phyloP scores from a whole-genome alignment of 1,140 invertebrate species.

The Zaprionus ornatus region DNA sequence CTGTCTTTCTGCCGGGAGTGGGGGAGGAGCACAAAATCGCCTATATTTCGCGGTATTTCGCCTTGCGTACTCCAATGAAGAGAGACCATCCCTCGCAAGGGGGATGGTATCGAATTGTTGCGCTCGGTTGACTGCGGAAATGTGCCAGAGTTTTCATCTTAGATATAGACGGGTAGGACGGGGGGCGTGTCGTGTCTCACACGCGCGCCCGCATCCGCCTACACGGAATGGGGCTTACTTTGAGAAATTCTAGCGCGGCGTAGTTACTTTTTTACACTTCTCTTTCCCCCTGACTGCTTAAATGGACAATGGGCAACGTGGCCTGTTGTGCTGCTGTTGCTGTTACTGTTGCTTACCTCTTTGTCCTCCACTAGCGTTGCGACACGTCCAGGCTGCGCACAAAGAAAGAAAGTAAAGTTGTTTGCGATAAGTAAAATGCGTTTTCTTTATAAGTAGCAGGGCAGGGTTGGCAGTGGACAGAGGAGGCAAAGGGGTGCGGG shows the following conservation, averaged over 20 bases:
- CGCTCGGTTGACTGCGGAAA: constrained; percentile 76
- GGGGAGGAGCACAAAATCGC: constrained; percentile 37
- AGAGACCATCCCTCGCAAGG: constrained; percentile 27
- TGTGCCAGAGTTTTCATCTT: constrained; percentile 68
- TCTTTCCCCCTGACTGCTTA: not conserved
- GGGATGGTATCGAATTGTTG: constrained; percentile 42
- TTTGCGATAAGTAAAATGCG: constrained; percentile 20
- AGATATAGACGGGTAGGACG: constrained; percentile 70
- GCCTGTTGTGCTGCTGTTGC: no score
- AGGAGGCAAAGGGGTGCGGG: not conserved
- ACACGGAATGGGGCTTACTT: constrained; percentile 81
- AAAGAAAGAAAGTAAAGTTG: constrained; percentile 51
- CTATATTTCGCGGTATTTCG: constrained; percentile 78
- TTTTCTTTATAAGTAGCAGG: not conserved
- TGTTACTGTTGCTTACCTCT: constrained; percentile 86
- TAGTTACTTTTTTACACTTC: constrained; percentile 33
- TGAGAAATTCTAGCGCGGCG: constrained; percentile 68
- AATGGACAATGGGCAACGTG: not conserved
- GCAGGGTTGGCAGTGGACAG: not conserved
- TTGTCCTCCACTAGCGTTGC: constrained; percentile 90
- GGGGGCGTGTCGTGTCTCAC: constrained; percentile 4
- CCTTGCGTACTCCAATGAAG: constrained; percentile 61
- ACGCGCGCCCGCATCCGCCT: constrained; percentile 10
- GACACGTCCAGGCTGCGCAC: constrained; percentile 89
- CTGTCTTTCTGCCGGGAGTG: not conserved